Base-by-base conservation (phyloP, 1,140 invertebrate genomes). In the Brachionus sp. region DNA sequence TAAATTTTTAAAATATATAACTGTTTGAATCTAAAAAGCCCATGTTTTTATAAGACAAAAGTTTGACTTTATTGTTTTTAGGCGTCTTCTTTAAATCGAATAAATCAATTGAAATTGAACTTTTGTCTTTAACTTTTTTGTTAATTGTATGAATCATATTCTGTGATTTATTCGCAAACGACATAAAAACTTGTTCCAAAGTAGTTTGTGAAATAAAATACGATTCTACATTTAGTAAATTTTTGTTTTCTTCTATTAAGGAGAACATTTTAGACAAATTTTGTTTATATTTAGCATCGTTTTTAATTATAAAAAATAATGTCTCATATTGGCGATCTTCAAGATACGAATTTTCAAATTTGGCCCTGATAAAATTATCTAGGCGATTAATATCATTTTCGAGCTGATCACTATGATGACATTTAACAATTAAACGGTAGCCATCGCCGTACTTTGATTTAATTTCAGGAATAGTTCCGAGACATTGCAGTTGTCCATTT, bases 381-480 rank as follows among this genome's bases (percentile, higher is more conserved):
- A 75, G 10, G 23, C 42, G 16, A 12, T 50, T 7, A 35, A 75
- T 75, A 75, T 46, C 70, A 6, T 35, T 35, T 23, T 75, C 70
- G 2, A 75, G 33, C 3, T 75, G 70, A 46, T 75, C 77, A 57
- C 50, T 80, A n/a, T 80, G 77, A 44, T 80, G 35, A 23, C 50
- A 62, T 80, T 80, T 80, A 10, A 80, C 57, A 0, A 80, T 23
- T 4, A 80, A 25, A 9, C 77, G 19, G 13, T 90, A 91, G 12
- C 89, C 90, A 77, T 90, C 88, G 10, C 89, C 89, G 86, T 87
- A 90, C 82, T 87, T 87, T 83, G 87, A 87, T 85, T 89, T 89
- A 23, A 89, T 86, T 82, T 88, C 90, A 62, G 90, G 89, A 23
- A 88, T 87, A 82, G 88, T 90, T 12, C 90, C 90, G 19, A 91